phyloP scores from a whole-genome alignment of 2,888 invertebrate genomes.

The Galeruca laticollis region DNA sequence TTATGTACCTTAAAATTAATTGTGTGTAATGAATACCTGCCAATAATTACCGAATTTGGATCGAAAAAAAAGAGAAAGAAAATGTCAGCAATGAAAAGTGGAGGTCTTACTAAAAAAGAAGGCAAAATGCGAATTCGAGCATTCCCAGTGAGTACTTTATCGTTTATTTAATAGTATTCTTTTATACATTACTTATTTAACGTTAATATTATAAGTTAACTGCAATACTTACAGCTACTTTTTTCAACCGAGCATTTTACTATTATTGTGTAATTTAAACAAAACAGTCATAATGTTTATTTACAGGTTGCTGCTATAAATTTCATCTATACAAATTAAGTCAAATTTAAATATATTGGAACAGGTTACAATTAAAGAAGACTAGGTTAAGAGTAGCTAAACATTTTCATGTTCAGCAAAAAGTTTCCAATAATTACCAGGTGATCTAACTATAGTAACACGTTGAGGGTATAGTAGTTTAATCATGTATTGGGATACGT shows the following conservation, averaged over 20 bases:
- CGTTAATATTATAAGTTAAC: not conserved
- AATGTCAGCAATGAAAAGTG: constrained; percentile 76
- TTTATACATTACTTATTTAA: not conserved
- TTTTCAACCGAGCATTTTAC: not conserved
- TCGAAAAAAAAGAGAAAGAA: constrained; percentile 52
- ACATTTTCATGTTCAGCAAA: too few relatives aligned
- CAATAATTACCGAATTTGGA: constrained; percentile 59
- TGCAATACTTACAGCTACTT: not conserved
- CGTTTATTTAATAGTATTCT: not conserved
- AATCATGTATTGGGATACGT: too few relatives aligned
- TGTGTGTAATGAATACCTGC: constrained; percentile 45
- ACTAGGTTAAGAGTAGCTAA: too few relatives aligned
- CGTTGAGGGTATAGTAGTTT: too few relatives aligned
- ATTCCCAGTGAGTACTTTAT: constrained; percentile 88
- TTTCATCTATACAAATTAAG: too few relatives aligned
- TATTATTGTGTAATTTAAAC: too few relatives aligned
- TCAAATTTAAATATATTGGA: too few relatives aligned
- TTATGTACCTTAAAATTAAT: constrained; percentile 43
- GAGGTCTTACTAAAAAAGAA: constrained; percentile 88
- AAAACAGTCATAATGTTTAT: too few relatives aligned
- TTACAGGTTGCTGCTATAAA: too few relatives aligned
- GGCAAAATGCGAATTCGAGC: constrained; percentile 98
- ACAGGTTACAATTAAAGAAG: too few relatives aligned
- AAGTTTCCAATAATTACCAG: not conserved
- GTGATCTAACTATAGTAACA: too few relatives aligned